Evolutionary conservation across 2,113 vertebrate species (phyloP).

Genomic region (Brachirus orientalis): DNA sequence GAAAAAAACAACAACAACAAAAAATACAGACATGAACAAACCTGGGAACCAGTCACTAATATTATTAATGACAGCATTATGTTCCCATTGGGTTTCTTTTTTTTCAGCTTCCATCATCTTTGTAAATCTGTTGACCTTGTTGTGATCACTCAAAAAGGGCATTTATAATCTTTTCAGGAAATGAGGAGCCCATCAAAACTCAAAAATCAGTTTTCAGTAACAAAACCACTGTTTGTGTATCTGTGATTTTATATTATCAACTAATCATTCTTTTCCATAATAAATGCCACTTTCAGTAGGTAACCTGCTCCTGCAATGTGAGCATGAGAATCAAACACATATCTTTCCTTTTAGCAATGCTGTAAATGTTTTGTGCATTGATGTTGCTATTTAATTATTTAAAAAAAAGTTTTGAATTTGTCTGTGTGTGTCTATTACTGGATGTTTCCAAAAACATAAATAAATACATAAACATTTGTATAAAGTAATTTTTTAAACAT

Average conservation of each 20-base stretch:
- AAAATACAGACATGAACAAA: slow-evolving; percentile 4
- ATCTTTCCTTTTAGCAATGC: not conserved
- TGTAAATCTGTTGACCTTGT: not conserved
- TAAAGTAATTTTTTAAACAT: too few relatives aligned
- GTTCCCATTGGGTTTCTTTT: not conserved
- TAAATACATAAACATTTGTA: too few relatives aligned
- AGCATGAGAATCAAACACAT: slow-evolving; percentile 14
- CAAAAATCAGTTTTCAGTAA: slow-evolving; percentile 2
- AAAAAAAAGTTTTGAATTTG: slow-evolving; percentile 22
- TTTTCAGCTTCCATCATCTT: not conserved
- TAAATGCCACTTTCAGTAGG: too few relatives aligned
- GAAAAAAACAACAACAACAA: slow-evolving; percentile 8
- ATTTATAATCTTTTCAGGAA: not conserved
- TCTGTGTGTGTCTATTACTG: not conserved
- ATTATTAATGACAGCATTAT: not conserved
- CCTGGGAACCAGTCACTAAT: not conserved
- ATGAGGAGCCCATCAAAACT: not conserved
- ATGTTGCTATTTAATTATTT: slow-evolving; percentile 62
- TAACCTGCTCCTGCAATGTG: slow-evolving; percentile 4
- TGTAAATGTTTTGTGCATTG: slow-evolving; percentile 62
- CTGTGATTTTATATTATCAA: slow-evolving; percentile 24
- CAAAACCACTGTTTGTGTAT: slow-evolving; percentile 17
- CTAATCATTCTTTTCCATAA: slow-evolving; percentile 17
- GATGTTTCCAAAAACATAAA: too few relatives aligned
- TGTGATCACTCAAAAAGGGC: not conserved